Base-by-base conservation (phyloP, 2,888 invertebrate genomes). In the Argyra leucocephala region DNA sequence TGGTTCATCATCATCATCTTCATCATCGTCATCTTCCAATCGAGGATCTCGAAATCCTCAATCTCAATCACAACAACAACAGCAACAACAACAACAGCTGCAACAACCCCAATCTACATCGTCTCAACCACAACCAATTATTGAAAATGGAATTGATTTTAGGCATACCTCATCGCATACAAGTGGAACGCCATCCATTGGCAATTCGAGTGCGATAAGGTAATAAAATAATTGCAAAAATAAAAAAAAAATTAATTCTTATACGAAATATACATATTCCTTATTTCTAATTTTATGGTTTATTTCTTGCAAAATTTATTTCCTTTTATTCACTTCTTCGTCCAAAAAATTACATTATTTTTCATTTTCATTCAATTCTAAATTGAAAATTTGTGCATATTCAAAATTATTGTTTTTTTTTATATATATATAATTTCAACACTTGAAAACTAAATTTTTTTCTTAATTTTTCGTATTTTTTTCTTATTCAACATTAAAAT, bases 61-160 rank as follows among this genome's bases (percentile, higher is more conserved):
- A 63, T 69, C 48, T 59, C 69, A 26, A 67, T 68, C 22, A 64
- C 72, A 67, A 63, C 70, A 65, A 70, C 74, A n/a, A 69, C 68
- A 67, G 67, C 72, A 67, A 70, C 69, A 67, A 69, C 68, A 69
- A 65, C 48, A 71, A 73, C 73, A 66, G 69, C 71, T 61, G 72
- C 74, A 48, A 71, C 74, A 6, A 73, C 73, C 9, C 72, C 73
- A 22, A 72, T 72, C 15, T 62, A 73, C 63, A 71, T 72, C 62
- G 72, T 70, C 64, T 15, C 23, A 37, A 36, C 31, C 31, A 61
- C 62, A 24, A 22, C 62, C 67, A 10, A 61, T 66, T n/a, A 64
- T 75, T 66, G 76, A 76, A 66, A 76, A 76, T 72, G 76, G 76
- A 65, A 72, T 76, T 59, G 76, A 76, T 68, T 76, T 73, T 70